A percentile compares a stretch with the other conserved stretches of the same genome.
Evolutionary conservation across 2,888 invertebrate genomes (phyloP).

Genomic region (Andricus curvator): DNA sequence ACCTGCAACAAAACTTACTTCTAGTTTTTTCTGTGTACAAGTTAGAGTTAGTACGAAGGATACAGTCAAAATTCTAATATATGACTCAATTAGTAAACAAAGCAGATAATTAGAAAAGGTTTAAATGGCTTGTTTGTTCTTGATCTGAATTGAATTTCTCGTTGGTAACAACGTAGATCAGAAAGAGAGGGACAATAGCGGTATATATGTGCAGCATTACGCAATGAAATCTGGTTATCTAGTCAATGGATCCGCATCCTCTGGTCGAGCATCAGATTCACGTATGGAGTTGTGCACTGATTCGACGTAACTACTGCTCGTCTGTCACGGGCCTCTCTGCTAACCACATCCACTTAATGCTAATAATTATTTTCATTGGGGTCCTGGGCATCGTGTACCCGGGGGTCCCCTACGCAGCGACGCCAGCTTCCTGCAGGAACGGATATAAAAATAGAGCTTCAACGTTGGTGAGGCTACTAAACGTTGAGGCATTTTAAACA

Average conservation of each 20-base stretch:
- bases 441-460: slow-evolving; percentile 77
- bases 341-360: slow-evolving; percentile 77
- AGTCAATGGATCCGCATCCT: slow-evolving; percentile 76
- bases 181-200: slow-evolving; percentile 54
- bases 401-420: slow-evolving; percentile 68
- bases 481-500: slow-evolving; percentile 30
- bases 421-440: slow-evolving; percentile 76
- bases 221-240: slow-evolving; percentile 77
- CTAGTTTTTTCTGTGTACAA: too few relatives aligned
- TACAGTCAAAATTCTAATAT: not conserved
- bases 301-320: slow-evolving; percentile 72
- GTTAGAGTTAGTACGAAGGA: too few relatives aligned
- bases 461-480: slow-evolving; percentile 30
- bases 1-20: too few relatives aligned
- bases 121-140: not conserved
- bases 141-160: slow-evolving; percentile 37
- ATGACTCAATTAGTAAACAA: not conserved
- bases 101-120: not conserved
- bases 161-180: slow-evolving; percentile 42
- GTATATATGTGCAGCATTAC: slow-evolving; percentile 64
- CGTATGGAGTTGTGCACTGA: slow-evolving; percentile 61
- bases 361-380: slow-evolving; percentile 78
- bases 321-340: slow-evolving; percentile 68
- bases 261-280: slow-evolving; percentile 63
- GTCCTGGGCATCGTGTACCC: slow-evolving; percentile 62